These are phyloP conservation scores for Stegastes partitus DNA, from an alignment of 2,113 vertebrate species.

Conservation along the genomic window DNA sequence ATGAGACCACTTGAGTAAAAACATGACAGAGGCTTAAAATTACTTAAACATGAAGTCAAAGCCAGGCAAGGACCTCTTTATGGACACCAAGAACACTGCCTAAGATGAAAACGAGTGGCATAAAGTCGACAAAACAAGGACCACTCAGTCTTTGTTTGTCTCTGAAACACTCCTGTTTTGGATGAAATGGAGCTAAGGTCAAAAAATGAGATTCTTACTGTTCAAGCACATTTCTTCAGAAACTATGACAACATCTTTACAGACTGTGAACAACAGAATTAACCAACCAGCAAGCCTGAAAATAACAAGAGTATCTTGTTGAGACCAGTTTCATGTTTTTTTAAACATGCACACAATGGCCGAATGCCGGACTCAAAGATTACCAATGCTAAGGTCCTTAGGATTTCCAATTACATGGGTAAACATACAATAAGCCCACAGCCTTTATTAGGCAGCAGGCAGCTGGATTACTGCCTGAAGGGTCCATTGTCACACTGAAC, in stretches of 20 bases:
- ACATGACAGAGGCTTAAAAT: not conserved
- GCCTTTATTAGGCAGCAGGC: conserved; percentile 18
- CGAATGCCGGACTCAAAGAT: not conserved
- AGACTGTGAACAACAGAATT: not conserved
- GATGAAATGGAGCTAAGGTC: too few relatives aligned
- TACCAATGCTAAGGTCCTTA: conserved; percentile 16
- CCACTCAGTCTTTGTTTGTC: not conserved
- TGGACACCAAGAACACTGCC: conserved; percentile 2
- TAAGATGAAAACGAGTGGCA: not conserved
- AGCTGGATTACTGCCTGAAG: not conserved
- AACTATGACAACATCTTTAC: not conserved
- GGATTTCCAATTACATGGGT: not conserved
- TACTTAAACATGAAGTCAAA: conserved; percentile 1
- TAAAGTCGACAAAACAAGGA: not conserved
- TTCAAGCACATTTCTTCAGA: not conserved
- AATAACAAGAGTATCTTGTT: conserved; percentile 11
- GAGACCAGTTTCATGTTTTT: conserved; percentile 10
- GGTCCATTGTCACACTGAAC: conserved; percentile 29
- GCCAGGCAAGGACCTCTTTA: not conserved
- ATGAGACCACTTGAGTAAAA: too few relatives aligned
- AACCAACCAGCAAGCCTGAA: conserved; percentile 17
- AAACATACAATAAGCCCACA: not conserved
- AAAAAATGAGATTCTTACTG: not conserved
- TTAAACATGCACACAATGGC: conserved; percentile 6
- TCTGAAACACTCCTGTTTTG: not conserved